Percentiles rank a stretch among this genome's conserved stretches.
phyloP scores from a whole-genome alignment of 2,888 invertebrate species.

The Cheilosia soror region DNA sequence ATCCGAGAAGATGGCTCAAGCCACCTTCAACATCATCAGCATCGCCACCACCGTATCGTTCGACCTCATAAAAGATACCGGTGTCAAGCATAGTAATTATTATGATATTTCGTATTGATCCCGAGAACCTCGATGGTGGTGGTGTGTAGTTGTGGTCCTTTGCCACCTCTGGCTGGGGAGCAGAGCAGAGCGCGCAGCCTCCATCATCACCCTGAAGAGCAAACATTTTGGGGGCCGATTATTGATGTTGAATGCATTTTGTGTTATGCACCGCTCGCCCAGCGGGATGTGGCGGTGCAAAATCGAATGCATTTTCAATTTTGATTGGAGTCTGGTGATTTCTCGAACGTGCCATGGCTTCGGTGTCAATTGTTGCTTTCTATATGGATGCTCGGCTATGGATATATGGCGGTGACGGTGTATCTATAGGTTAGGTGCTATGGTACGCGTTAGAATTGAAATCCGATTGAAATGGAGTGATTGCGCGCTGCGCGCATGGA shows the following conservation, averaged over 20 bases:
- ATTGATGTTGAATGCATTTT: constrained; percentile 72
- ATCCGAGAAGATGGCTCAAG: constrained; percentile 58
- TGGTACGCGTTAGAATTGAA: constrained; percentile 70
- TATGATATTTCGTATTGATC: constrained; percentile 75
- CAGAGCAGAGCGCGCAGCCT: not conserved
- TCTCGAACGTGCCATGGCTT: constrained; percentile 74
- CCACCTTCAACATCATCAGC: constrained; percentile 62
- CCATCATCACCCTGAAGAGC: constrained; percentile 57
- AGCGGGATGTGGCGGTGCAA: constrained; percentile 32
- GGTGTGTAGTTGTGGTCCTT: constrained; percentile 17
- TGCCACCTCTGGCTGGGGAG: constrained; percentile 3
- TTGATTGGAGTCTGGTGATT: constrained; percentile 74
- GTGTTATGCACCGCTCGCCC: constrained; percentile 30
- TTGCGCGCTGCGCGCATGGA: constrained; percentile 58
- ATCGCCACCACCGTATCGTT: constrained; percentile 18
- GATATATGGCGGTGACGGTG: constrained; percentile 29
- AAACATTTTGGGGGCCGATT: constrained; percentile 48
- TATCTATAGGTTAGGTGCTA: constrained; percentile 37
- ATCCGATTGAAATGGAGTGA: constrained; percentile 74
- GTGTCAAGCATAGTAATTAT: constrained; percentile 76
- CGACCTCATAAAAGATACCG: constrained; percentile 75
- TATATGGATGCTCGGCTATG: constrained; percentile 40
- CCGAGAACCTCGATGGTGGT: constrained; percentile 37
- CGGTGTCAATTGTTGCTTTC: constrained; percentile 74
- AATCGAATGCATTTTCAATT: constrained; percentile 75